Percentiles rank a stretch among this genome's conserved stretches.
Conservation (phyloP, 2,113 vertebrate genomes). For the Okapia johnstoni region DNA sequence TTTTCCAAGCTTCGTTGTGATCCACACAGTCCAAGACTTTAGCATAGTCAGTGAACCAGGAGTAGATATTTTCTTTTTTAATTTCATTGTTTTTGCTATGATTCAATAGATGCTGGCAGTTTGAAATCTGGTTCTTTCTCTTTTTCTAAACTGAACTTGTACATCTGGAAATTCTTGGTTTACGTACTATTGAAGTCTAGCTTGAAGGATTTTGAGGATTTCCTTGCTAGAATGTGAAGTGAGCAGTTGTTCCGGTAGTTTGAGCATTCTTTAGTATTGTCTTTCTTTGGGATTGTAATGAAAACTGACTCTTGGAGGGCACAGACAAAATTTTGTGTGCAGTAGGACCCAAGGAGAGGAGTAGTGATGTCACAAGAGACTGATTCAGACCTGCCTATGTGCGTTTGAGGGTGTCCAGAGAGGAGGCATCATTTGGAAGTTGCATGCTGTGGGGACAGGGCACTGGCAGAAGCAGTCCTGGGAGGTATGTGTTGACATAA, state of each 20-base stretch:
- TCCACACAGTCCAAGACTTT: neutral
- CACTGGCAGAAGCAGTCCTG: neutral
- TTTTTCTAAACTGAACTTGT: neutral
- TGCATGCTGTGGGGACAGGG: neutral
- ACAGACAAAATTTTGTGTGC: neutral
- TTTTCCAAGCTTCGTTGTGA: neutral
- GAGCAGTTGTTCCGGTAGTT: neutral
- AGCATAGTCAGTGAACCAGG: neutral
- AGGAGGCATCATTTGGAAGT: neutral
- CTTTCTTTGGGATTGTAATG: neutral
- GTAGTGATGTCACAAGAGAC: neutral
- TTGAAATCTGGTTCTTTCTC: neutral
- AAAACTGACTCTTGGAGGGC: neutral
- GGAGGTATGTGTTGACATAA: neutral
- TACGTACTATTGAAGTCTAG: neutral
- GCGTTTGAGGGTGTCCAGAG: neutral
- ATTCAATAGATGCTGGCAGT: neutral
- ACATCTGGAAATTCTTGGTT: neutral
- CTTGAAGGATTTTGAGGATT: neutral
- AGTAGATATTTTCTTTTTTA: neutral
- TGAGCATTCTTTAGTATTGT: neutral
- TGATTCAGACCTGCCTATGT: neutral
- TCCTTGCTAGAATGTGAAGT: neutral
- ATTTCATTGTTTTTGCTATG: neutral
- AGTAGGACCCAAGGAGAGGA: neutral